These are phyloP conservation scores for Uromys caudimaculatus DNA, from an alignment of 2,797 vertebrate species.

Conservation along the genomic window DNA sequence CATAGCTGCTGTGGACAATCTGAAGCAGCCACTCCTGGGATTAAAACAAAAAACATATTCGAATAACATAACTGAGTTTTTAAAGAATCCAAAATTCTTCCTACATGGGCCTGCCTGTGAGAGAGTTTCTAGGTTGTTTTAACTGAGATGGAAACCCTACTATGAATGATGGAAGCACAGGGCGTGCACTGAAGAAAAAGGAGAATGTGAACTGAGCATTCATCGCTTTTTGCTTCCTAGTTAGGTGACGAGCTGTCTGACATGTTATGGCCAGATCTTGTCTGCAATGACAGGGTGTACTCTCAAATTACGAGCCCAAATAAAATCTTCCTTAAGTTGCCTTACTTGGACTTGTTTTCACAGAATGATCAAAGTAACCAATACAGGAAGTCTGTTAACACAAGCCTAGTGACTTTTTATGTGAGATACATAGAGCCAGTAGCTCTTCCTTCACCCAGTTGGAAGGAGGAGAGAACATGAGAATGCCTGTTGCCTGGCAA, in stretches of 20 bases:
- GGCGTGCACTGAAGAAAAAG: background rate
- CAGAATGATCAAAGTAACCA: background rate
- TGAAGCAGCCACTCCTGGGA: background rate
- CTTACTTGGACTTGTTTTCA: background rate
- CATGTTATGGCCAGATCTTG: background rate
- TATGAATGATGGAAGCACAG: background rate
- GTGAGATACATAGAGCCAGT: background rate
- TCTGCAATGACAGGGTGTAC: background rate
- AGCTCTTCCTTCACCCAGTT: background rate
- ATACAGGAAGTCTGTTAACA: background rate
- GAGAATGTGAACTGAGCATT: background rate
- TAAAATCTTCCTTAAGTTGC: background rate
- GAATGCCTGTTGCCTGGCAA: constrained; percentile 17
- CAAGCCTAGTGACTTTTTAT: background rate
- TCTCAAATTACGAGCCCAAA: background rate
- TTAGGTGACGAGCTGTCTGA: background rate
- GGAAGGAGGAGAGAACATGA: background rate
- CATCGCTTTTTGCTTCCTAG: background rate
- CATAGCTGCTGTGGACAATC: background rate
- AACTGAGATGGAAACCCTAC: background rate
- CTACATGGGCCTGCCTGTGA: background rate
- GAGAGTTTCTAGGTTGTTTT: background rate
- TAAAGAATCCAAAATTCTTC: background rate
- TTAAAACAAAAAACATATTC: background rate
- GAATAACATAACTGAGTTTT: background rate